Base-by-base conservation (phyloP, 2,113 vertebrate species). In the Eubucco bourcierii region DNA sequence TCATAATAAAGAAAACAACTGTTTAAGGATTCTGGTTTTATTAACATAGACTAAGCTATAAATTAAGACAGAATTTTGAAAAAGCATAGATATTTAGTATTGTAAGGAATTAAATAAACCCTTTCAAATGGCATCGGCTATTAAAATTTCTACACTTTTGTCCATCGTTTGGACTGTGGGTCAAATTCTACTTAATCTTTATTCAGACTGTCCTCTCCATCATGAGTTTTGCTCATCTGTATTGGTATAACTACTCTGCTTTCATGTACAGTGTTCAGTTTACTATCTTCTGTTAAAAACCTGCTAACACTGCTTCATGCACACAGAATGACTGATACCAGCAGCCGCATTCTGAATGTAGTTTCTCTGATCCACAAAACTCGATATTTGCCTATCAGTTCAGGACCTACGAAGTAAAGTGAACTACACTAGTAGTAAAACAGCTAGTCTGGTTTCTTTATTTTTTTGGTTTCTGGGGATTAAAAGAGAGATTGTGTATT, bases 11-110 rank as follows among this genome's bases (percentile, higher is more conserved):
- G 31, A 93, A 87, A 87, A 29, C 24, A 82, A 86, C 24, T 92
- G 64, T 28, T 87, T 81, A 87, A 94, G 60, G 20, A 88, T 82
- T 80, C 87, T 84, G 56, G 1, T 91, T 91, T 93, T 88, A 96
- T 94, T 95, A 95, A 55, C 66, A 91, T 41, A 86, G 78, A 91
- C 94, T 92, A 93, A 61, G 34, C 50, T 84, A 71, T 72, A 92
- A 88, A 95, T 92, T 87, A 78, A 92, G 90, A 80, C 68, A 66
- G 31, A 77, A 47, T 88, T 95, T 90, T 92, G 80, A 84, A 77
- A 88, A 90, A 20, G 7, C 9, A 52, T 60, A 15, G 60, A 81
- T 79, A 79, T 53, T 61, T 67, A 82, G 23, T 56, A 59, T 13
- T 88, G 15, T 67, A 83, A 56, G 33, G 27, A 91, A 88, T 93